These are phyloP conservation scores for Scaptomyza tumidula DNA, from an alignment of 2,888 invertebrate genomes.

Conservation along the genomic window DNA sequence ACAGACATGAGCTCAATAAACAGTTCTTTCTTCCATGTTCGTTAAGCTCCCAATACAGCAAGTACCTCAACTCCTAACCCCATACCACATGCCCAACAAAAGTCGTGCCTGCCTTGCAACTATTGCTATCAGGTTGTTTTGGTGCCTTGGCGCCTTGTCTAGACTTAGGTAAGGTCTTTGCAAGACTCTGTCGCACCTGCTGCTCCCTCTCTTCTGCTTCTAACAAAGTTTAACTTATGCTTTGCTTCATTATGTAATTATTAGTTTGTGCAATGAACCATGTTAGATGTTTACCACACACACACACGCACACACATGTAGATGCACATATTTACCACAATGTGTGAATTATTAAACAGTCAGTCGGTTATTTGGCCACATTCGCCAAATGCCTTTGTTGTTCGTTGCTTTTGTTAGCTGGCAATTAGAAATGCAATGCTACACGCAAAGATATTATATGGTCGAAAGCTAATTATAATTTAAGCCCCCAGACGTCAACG, in stretches of 20 bases:
- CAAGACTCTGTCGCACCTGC: background rate
- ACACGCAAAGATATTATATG: background rate
- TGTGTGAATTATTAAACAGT: conserved; percentile 67
- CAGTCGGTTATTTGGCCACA: conserved; percentile 21
- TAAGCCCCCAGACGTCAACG: conserved; percentile 29
- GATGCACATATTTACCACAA: conserved; percentile 7
- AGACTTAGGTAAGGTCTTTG: background rate
- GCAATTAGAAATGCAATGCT: conserved; percentile 21
- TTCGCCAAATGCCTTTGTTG: conserved; percentile 16
- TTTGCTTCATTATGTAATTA: conserved; percentile 74
- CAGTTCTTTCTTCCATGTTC: background rate
- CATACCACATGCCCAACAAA: conserved; percentile 2
- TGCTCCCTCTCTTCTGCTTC: background rate
- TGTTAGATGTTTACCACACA: conserved; percentile 42
- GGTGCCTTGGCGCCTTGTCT: background rate
- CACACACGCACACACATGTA: background rate
- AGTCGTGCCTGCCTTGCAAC: conserved; percentile 11
- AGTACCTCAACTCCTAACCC: background rate
- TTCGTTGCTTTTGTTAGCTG: conserved; percentile 27
- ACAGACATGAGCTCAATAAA: conserved; percentile 8
- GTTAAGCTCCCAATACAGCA: background rate
- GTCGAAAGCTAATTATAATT: conserved; percentile 40
- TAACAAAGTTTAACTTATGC: conserved; percentile 48
- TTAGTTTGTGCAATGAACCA: conserved; percentile 74
- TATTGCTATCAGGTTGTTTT: background rate